Evolutionary conservation across 2,888 invertebrate genomes (phyloP).

Genomic region (Perizoma affinitatum): DNA sequence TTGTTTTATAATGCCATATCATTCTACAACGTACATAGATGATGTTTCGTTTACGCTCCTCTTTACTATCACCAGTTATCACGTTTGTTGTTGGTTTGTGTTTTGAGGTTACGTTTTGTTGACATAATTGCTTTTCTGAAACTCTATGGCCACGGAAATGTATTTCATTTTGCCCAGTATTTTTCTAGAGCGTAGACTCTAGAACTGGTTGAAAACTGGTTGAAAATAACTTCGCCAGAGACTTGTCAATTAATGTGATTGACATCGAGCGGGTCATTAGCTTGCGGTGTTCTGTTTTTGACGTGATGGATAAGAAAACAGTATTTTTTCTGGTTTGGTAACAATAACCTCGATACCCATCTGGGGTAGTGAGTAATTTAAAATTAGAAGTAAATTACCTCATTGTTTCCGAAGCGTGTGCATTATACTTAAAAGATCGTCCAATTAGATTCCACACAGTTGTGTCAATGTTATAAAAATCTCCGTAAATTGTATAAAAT

Average conservation of each 20-base stretch:
- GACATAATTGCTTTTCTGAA: constrained; percentile 58
- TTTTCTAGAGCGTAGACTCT: constrained; percentile 48
- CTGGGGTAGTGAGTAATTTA: constrained; percentile 16
- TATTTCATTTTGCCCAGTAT: constrained; percentile 22
- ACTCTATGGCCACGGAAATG: constrained; percentile 24
- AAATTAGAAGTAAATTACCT: constrained; percentile 39
- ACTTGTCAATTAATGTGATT: constrained; percentile 81
- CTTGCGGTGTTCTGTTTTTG: constrained; percentile 35
- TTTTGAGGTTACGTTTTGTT: constrained; percentile 80
- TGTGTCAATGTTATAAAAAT: constrained; percentile 27
- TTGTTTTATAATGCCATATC: constrained; percentile 39
- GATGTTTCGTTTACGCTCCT: constrained; percentile 48
- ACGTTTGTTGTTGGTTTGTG: constrained; percentile 75
- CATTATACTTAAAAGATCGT: constrained; percentile 18
- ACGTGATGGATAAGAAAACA: constrained; percentile 33
- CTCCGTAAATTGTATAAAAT: constrained; percentile 28
- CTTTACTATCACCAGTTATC: constrained; percentile 68
- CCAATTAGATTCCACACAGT: constrained; percentile 14
- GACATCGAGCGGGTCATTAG: constrained; percentile 77
- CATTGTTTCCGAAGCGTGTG: constrained; percentile 19
- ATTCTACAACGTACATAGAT: constrained; percentile 37
- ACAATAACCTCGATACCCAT: constrained; percentile 29
- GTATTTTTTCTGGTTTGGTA: constrained; percentile 50
- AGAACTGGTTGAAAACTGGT: constrained; percentile 35
- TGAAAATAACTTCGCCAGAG: constrained; percentile 50